Conservation (phyloP, 1,140 invertebrate species). For the Euborellia annulipes region DNA sequence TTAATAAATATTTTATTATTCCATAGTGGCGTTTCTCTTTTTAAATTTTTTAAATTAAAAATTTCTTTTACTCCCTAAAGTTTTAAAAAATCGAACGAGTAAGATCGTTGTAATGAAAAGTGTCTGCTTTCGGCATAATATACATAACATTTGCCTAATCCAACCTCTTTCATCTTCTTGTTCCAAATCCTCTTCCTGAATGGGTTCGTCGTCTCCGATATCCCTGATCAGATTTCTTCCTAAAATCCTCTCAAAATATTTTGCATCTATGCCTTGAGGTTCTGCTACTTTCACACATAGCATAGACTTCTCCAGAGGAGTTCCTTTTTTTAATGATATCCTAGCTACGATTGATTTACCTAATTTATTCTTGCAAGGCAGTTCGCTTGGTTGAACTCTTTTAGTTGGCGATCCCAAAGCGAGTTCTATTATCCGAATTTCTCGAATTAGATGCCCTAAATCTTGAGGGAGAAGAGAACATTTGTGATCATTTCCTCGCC, state of each 20-base stretch:
- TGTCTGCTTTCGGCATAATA: too few relatives aligned
- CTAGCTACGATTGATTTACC: slow-evolving; percentile 57
- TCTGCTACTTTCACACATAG: slow-evolving; percentile 59
- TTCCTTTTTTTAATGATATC: slow-evolving; percentile 35
- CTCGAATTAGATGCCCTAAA: slow-evolving; percentile 37
- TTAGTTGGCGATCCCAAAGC: slow-evolving; percentile 43
- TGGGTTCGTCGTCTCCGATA: slow-evolving; percentile 35
- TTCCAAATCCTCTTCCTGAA: too few relatives aligned
- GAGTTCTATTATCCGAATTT: slow-evolving; percentile 41
- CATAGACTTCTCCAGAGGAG: slow-evolving; percentile 34
- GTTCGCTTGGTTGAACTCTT: slow-evolving; percentile 38
- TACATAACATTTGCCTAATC: too few relatives aligned
- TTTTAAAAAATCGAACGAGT: too few relatives aligned
- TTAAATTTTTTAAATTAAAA: too few relatives aligned
- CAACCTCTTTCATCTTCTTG: too few relatives aligned
- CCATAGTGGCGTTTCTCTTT: too few relatives aligned
- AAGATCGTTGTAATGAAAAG: too few relatives aligned
- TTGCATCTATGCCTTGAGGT: slow-evolving; percentile 45
- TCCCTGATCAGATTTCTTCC: slow-evolving; percentile 34
- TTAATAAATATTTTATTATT: too few relatives aligned
- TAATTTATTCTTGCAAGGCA: slow-evolving; percentile 47
- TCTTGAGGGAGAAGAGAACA: slow-evolving; percentile 50
- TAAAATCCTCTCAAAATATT: slow-evolving; percentile 34
- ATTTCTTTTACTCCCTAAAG: too few relatives aligned
- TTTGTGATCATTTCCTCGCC: slow-evolving; percentile 61